Conservation (phyloP, 1,140 invertebrate genomes). For the Leptonema lineaticorne region DNA sequence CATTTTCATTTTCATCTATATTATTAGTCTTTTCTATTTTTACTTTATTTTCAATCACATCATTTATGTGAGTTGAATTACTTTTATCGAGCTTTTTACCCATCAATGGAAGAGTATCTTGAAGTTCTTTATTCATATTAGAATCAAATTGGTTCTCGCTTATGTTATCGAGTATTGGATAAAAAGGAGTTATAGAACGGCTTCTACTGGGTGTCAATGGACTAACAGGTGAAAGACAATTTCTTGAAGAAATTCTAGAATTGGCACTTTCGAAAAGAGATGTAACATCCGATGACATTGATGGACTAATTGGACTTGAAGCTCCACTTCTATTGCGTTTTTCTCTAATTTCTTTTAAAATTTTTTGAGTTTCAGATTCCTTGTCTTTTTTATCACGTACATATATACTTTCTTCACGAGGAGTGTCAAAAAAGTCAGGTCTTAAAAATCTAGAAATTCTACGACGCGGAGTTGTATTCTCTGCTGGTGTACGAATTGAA, state of each 20-base stretch:
- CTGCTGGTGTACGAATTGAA: slow-evolving; percentile 46
- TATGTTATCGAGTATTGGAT: slow-evolving; percentile 54
- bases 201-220: slow-evolving; percentile 49
- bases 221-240: slow-evolving; percentile 49
- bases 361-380: slow-evolving; percentile 64
- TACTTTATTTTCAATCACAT: neutral
- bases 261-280: slow-evolving; percentile 42
- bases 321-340: slow-evolving; percentile 54
- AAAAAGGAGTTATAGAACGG: slow-evolving; percentile 54
- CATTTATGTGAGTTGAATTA: slow-evolving; percentile 22
- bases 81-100: slow-evolving; percentile 28
- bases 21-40: neutral
- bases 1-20: neutral
- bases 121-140: slow-evolving; percentile 18
- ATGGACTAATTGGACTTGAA: slow-evolving; percentile 42
- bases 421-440: slow-evolving; percentile 76
- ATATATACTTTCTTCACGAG: slow-evolving; percentile 68
- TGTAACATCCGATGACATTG: slow-evolving; percentile 41
- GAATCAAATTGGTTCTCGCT: slow-evolving; percentile 46
- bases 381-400: slow-evolving; percentile 69
- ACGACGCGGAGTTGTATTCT: slow-evolving; percentile 53
- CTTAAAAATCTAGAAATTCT: slow-evolving; percentile 71
- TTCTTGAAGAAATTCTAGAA: slow-evolving; percentile 43
- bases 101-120: slow-evolving; percentile 14
- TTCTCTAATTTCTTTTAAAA: slow-evolving; percentile 64